Evolutionary conservation across 2,888 invertebrate species (phyloP).

Genomic region (Tetramorium bicarinatum): DNA sequence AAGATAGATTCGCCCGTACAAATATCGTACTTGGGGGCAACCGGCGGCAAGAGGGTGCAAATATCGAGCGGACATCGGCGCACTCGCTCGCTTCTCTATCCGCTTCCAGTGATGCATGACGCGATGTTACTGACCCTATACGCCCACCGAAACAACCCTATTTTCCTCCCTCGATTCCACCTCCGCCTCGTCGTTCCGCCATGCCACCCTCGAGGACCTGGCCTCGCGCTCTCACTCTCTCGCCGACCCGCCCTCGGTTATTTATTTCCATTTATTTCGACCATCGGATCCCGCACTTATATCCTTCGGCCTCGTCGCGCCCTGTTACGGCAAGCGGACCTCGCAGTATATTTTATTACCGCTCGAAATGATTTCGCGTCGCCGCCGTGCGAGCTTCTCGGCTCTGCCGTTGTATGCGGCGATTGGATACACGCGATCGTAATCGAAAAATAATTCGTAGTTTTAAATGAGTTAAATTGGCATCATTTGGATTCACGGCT

Average conservation of each 20-base stretch:
- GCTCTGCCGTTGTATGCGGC: not conserved
- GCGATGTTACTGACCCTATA: conserved; percentile 79
- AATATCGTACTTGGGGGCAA: conserved; percentile 35
- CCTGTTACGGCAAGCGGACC: conserved; percentile 56
- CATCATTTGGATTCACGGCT: not conserved
- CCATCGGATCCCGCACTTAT: conserved; percentile 65
- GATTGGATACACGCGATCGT: not conserved
- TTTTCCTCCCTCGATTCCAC: conserved; percentile 67
- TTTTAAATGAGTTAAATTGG: not conserved
- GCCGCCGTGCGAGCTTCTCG: conserved; percentile 11
- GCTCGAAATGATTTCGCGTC: conserved; percentile 60
- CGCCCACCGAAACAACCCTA: conserved; percentile 76
- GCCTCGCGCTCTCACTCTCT: conserved; percentile 39
- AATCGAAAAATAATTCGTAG: conserved; percentile 31
- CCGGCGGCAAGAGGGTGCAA: conserved; percentile 52
- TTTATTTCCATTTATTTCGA: conserved; percentile 80
- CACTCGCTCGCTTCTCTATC: conserved; percentile 44
- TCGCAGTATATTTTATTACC: conserved; percentile 61
- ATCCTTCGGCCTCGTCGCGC: conserved; percentile 67
- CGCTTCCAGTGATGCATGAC: conserved; percentile 78
- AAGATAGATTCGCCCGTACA: conserved; percentile 44
- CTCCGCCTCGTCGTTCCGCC: conserved; percentile 26
- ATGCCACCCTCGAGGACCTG: conserved; percentile 47
- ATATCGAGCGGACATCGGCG: conserved; percentile 56
- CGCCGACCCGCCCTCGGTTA: conserved; percentile 64